Base-by-base conservation (phyloP, 2,888 invertebrate genomes). In the Diachrysia chrysitis region DNA sequence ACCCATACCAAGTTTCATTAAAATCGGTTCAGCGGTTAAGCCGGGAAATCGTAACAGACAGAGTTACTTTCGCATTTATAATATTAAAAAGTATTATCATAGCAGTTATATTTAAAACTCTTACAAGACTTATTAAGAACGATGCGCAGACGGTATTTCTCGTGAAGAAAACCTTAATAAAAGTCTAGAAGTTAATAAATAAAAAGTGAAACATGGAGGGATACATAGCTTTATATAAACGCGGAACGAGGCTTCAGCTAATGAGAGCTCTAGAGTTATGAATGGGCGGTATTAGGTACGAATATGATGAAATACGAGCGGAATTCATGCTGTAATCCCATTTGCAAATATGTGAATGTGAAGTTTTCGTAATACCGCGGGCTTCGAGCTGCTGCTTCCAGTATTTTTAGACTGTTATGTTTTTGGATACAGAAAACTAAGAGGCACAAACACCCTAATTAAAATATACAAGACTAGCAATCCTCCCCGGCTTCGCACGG, bases 271-370 rank as follows among this genome's bases (percentile, higher is more conserved):
- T 17, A 63, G 74, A 58, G 58, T 29, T 64, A 64, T 75, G 78
- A 73, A 78, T 73, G 58, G 58, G 58, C 12, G 42, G 42, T 61
- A 68, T 78, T 75, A 64, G 58, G 51, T 56, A 32, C 55, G 64
- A 78, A 75, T 78, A 21, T 37, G 55, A 78, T 78, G 58, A 78
- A 75, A 75, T 68, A 73, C 61, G 37, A 58, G 63, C 46, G 60
- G 25, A 73, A 21, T 51, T 51, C 48, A 51, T 9, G 21, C 48
- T 51, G 48, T 51, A 51, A 51, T 51, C 48, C 21, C 14, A 51
- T 51, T 51, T 51, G 10, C 12, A 51, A 51, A 21, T 21, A 21
- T 19, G 48, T 51, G 48, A 48, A 19, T 48, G 48, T 19, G 48
- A 21, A 21, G 48, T 14, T 51, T 51, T 3, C 12, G 48, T 21